Conservation (phyloP, 2,797 vertebrate genomes). For the Cossypha polioptera region DNA sequence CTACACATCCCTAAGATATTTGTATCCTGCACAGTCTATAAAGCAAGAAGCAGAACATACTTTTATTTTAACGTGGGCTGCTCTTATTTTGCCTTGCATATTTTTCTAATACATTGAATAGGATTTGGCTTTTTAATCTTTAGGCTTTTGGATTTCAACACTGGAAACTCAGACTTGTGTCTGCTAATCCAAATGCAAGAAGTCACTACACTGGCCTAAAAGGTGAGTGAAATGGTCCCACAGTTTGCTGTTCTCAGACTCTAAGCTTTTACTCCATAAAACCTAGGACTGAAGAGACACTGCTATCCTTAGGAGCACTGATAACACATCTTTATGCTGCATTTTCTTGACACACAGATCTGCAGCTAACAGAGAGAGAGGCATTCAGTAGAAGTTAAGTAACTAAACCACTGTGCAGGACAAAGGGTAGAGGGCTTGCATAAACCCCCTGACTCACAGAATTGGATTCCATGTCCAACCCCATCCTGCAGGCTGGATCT, state of each 20-base stretch:
- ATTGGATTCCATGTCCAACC: accelerated
- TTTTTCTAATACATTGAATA: not conserved
- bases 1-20: not conserved
- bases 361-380: not conserved
- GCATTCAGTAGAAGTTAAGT: accelerated
- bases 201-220: not conserved
- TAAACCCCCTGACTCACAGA: not conserved
- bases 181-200: not conserved
- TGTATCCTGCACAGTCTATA: not conserved
- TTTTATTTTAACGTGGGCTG: not conserved
- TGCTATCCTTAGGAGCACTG: not conserved
- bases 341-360: not conserved
- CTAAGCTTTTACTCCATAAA: not conserved
- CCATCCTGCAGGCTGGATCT: not conserved
- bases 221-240: not conserved
- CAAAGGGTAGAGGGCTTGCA: not conserved
- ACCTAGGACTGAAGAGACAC: not conserved
- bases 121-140: not conserved
- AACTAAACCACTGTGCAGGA: not conserved
- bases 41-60: not conserved
- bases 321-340: not conserved
- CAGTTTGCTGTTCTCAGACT: not conserved
- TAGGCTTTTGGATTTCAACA: not conserved
- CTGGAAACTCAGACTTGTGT: accelerated
- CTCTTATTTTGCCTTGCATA: not conserved